Evolutionary conservation across 2,797 vertebrate species (phyloP).

Genomic region (Cyprinella venusta): DNA sequence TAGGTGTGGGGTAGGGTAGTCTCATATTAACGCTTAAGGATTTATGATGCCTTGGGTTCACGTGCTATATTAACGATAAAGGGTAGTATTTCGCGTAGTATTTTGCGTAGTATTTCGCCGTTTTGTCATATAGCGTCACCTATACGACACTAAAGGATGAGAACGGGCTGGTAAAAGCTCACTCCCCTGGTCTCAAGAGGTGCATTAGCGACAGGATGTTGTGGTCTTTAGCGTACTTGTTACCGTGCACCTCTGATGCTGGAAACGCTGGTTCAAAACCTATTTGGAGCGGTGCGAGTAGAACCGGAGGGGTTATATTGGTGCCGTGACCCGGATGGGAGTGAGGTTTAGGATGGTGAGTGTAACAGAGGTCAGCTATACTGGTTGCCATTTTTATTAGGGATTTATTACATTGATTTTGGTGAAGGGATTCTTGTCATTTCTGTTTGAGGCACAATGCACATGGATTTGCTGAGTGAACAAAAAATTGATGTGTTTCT

Average conservation of each 20-base stretch:
- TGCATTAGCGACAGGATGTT: not conserved
- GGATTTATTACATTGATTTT: not conserved
- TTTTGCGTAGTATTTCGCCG: too few relatives aligned
- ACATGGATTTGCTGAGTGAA: constrained; percentile 45
- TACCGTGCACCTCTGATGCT: not conserved
- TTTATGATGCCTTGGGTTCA: too few relatives aligned
- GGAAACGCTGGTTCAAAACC: not conserved
- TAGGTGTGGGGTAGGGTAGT: too few relatives aligned
- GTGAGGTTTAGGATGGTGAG: not conserved
- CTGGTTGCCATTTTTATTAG: not conserved
- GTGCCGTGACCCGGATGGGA: not conserved
- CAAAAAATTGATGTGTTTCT: constrained; percentile 62
- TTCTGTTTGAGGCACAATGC: constrained; percentile 30
- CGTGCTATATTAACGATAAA: too few relatives aligned
- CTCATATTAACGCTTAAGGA: too few relatives aligned
- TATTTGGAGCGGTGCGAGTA: not conserved
- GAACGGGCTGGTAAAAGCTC: not conserved
- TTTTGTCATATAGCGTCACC: too few relatives aligned
- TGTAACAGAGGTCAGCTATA: not conserved
- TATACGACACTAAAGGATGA: too few relatives aligned
- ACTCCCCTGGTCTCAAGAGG: not conserved
- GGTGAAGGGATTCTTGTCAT: not conserved
- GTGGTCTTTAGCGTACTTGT: not conserved
- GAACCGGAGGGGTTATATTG: not conserved
- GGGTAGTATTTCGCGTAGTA: too few relatives aligned